Evolutionary conservation across 1,140 invertebrate species (phyloP).

Genomic region (Saccostrea glomerata): DNA sequence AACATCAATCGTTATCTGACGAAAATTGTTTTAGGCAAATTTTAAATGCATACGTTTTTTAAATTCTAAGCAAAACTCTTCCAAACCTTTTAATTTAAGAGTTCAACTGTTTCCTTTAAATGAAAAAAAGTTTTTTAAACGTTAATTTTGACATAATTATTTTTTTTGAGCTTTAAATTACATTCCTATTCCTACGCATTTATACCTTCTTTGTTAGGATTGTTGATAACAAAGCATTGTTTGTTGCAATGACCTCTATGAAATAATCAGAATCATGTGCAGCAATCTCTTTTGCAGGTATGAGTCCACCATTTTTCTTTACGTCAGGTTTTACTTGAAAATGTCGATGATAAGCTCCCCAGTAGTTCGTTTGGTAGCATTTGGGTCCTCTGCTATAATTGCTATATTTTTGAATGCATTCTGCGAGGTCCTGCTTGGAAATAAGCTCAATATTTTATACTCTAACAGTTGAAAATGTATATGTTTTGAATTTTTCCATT

Average conservation of each 20-base stretch:
- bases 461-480: no score
- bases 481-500: no score
- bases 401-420: slow-evolving; percentile 50
- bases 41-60: not conserved
- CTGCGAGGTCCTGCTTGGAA: slow-evolving; percentile 42
- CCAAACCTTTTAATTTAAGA: no score
- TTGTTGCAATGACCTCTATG: slow-evolving; percentile 1
- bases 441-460: not conserved
- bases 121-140: not conserved
- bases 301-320: not conserved
- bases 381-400: slow-evolving; percentile 53
- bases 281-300: not conserved
- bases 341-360: slow-evolving; percentile 60
- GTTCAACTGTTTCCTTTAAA: no score
- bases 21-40: not conserved
- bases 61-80: not conserved
- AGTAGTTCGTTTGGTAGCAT: slow-evolving; percentile 62
- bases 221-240: not conserved
- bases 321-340: slow-evolving; percentile 58
- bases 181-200: no score
- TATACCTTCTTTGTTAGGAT: slow-evolving; percentile 19
- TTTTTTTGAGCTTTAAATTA: no score
- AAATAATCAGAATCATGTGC: slow-evolving; percentile 37
- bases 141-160: no score
- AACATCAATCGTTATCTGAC: slow-evolving; percentile 52